These are phyloP conservation scores for Allophyes oxyacanthae DNA, from an alignment of 2,888 invertebrate species.

Conservation along the genomic window DNA sequence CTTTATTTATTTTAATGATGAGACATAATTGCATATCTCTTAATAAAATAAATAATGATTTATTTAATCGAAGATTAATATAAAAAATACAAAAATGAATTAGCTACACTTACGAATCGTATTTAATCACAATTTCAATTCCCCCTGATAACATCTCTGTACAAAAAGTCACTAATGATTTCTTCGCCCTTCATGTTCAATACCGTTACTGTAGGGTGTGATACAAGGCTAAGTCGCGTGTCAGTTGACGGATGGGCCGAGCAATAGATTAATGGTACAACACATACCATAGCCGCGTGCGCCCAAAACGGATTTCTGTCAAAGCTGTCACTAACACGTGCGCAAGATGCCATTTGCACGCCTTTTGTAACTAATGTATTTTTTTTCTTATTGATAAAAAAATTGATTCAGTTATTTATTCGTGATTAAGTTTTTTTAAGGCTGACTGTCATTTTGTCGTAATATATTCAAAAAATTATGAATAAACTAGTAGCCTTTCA, in stretches of 20 bases:
- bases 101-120: conserved; percentile 8
- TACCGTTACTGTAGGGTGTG: conserved; percentile 54
- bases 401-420: background rate
- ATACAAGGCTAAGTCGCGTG: conserved; percentile 65
- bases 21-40: too few relatives aligned
- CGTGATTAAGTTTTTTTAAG: background rate
- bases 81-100: background rate
- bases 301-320: conserved; percentile 70
- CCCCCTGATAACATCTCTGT: conserved; percentile 26
- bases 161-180: conserved; percentile 45
- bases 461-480: too few relatives aligned
- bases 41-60: too few relatives aligned
- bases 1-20: too few relatives aligned
- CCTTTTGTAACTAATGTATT: conserved; percentile 36
- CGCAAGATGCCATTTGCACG: conserved; percentile 48
- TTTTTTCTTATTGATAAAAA: conserved; percentile 4
- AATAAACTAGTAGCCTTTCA: too few relatives aligned
- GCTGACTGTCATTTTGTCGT: too few relatives aligned
- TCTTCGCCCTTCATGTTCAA: conserved; percentile 24
- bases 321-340: conserved; percentile 69
- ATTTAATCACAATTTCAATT: conserved; percentile 30
- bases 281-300: conserved; percentile 58
- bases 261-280: conserved; percentile 56
- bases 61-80: background rate
- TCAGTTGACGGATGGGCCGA: conserved; percentile 66